Base-by-base conservation (phyloP, 2,113 vertebrate genomes). In the Trematocara stigmaticum region DNA sequence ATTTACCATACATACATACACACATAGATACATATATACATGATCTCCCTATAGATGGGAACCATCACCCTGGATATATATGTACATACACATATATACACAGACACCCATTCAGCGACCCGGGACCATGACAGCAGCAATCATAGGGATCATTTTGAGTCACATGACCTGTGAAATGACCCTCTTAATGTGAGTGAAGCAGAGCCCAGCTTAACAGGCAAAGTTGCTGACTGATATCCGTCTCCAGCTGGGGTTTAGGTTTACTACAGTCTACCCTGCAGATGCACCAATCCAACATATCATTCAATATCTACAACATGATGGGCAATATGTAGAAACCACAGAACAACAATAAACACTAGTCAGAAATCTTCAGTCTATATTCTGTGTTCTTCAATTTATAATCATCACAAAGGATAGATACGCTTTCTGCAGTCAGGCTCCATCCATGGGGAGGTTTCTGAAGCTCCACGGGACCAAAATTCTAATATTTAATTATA, bases 341-440 rank as follows among this genome's bases (percentile, higher is more conserved):
- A 56, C 53, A 56, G 53, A 56, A 56, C 23, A 3, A 26, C 53
- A 26, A 26, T 26, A 56, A 56, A 13, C 23, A 26, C 53, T 26
- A 23, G 53, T 55, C 23, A 56, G 4, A 56, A 29, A 56, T 2
- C 53, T 12, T 56, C 23, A 0, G 11, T 7, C 23, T 56, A 15
- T 56, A 56, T 56, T 56, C 11, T 56, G 20, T 26, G 20, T 56
- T 56, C 13, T 56, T 0, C 1, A 56, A 0, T 56, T 56, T 1
- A 3, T 57, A 57, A 3, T 57, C 56, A 0, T 56, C 55, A 56
- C 55, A 57, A 31, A 57, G 26, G 55, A 57, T 57, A 57, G 23
- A 57, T 31, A 31, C 4, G 3, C 56, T 57, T 31, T 15, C 15
- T 18, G 47, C 47, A 49, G 47, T 49, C 56, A 31, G 56, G 23